Base-by-base conservation (phyloP, 2,888 invertebrate genomes). In the Anaspis maculata region DNA sequence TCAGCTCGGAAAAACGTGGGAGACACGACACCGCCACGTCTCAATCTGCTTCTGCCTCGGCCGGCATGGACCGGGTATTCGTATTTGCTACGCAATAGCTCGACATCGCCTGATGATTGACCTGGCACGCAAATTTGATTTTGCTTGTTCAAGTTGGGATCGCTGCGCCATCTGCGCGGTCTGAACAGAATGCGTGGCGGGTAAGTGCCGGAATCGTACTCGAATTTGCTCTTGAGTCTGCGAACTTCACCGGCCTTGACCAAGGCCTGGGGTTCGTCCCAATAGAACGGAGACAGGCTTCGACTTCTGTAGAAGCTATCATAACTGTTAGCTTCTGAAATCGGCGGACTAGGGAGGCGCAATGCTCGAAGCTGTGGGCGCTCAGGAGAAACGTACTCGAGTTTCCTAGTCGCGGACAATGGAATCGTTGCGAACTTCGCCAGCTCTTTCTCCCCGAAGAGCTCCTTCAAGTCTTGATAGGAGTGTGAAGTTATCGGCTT, bases 161-260 rank as follows among this genome's bases (percentile, higher is more conserved):
- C 87, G 62, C 88, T 88, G 50, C 76, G 79, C 59, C 79, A 81
- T 43, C 79, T 72, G 45, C 79, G 53, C 27, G 65, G 62, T 30
- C 68, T 68, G 41, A 49, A 48, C 15, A 49, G 59, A 62, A 41
- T 40, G 54, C 45, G 47, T 54, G 40, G 37, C 35, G 52, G 51
- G 31, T 48, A 54, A 32, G 48, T 40, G 29, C 30, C 70, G 19
- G 45, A 76, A 27, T 75, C 69, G 47, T 77, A 76, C 61, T 89
- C 88, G 56, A 88, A 89, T 46, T 79, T 82, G 37, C 79, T 74
- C 44, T 78, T 78, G n/a, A 89, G 72, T 55, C 81, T 77, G 31
- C 74, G 75, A 13, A 90, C 88, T 57, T 85, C 84, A 9, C 86
- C 87, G 32, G 78, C 76, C 51, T 79, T 81, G 31, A 81, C 76